Base-by-base conservation (phyloP, 2,797 vertebrate species). In the Sebastes reedi region DNA sequence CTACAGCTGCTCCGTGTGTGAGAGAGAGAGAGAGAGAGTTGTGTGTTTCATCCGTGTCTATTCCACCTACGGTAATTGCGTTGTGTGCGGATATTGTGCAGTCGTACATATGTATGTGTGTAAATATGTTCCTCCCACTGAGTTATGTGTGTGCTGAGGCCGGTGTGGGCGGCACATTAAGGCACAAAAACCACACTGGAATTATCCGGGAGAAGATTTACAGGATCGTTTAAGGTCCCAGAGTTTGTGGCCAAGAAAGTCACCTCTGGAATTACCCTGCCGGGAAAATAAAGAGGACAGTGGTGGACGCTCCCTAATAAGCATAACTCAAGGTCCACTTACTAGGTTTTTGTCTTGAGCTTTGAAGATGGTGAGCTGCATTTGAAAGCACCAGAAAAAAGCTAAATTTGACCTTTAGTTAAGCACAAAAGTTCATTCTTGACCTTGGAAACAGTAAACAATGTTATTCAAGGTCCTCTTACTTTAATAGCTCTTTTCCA, bases 41-140 rank as follows among this genome's bases (percentile, higher is more conserved):
- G 80, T 85, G 89, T 80, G 74, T 81, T 87, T 82, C 91, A 90
- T 91, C 85, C 75, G 77, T 80, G 91, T 85, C 74, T 76, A 11
- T 78, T 80, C 91, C 90, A 90, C 91, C 94, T 87, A 92, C 92
- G 79, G 73, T 11, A 12, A 50, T 46, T 50, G 67, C 46, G 62
- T 10, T 86, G 61, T 67, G 70, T 61, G 80, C 75, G 24, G n/a
- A 72, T 86, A 87, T 80, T 85, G 87, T 87, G 85, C 42, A 54
- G 81, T 72, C 55, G 30, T 71, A 12, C 32, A n/a, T 71, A 24
- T 54, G 34, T 52, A 34, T 67, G 42, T 81, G 75, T 79, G 73
- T 86, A 90, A 90, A 91, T 93, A 90, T 92, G 90, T 93, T 87
- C 87, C 88, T 94, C 95, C 95, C 91, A 95, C 95, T 79, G 30